phyloP scores from a whole-genome alignment of 2,888 invertebrate species.

The Branchinecta sandiegonensis region DNA sequence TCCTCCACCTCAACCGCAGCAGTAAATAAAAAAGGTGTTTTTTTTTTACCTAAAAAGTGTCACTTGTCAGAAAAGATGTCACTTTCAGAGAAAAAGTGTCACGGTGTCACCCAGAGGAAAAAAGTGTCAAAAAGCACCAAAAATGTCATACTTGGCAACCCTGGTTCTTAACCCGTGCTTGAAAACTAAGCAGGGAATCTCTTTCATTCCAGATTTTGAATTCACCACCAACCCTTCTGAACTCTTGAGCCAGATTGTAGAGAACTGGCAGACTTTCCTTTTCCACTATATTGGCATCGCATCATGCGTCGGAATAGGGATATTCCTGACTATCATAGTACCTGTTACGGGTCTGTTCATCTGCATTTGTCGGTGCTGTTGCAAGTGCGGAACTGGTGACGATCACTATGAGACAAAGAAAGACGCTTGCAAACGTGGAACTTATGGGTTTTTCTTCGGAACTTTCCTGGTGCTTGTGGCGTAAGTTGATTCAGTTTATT shows the following conservation, averaged over 20 bases:
- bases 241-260: background rate
- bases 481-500: background rate
- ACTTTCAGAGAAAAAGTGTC: too few relatives aligned
- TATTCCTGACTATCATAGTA: background rate
- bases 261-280: background rate
- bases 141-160: too few relatives aligned
- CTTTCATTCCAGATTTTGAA: constrained; percentile 1
- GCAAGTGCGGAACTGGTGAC: constrained; percentile 4
- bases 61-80: too few relatives aligned
- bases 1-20: too few relatives aligned
- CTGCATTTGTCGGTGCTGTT: background rate
- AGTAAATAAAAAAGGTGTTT: too few relatives aligned
- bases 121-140: too few relatives aligned
- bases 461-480: background rate
- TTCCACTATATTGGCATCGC: background rate
- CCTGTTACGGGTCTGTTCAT: background rate
- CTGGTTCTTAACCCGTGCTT: too few relatives aligned
- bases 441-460: constrained; percentile 6
- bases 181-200: too few relatives aligned
- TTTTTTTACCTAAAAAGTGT: too few relatives aligned
- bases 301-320: background rate
- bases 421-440: background rate
- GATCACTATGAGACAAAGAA: background rate
- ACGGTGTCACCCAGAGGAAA: too few relatives aligned
- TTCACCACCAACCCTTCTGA: constrained; percentile 11